Conservation (phyloP, 1,140 invertebrate species). For the Globodera ellingtonae region DNA sequence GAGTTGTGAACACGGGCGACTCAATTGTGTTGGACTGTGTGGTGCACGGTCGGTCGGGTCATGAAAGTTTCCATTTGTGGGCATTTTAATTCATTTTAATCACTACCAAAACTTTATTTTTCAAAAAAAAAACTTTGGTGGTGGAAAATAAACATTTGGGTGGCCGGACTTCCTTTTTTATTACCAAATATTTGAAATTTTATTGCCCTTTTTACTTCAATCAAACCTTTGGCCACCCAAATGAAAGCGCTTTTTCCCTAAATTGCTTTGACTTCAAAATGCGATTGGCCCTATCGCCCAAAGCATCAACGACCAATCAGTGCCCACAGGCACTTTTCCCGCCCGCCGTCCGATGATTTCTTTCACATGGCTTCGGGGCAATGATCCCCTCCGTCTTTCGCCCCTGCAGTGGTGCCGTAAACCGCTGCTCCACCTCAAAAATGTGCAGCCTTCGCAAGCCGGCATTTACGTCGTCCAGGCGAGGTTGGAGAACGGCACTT, state of each 20-base stretch:
- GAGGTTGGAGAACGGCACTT: constrained; percentile 32
- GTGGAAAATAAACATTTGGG: no score
- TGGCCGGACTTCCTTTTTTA: no score
- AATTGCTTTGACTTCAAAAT: not conserved
- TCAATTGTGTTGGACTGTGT: constrained; percentile 64
- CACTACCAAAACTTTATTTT: not conserved
- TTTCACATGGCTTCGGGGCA: constrained; percentile 48
- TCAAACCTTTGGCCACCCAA: not conserved
- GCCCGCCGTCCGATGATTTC: constrained; percentile 15
- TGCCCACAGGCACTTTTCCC: constrained; percentile 26
- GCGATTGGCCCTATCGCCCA: no score
- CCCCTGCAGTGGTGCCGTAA: constrained; percentile 40
- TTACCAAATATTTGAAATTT: not conserved
- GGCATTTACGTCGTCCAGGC: constrained; percentile 43
- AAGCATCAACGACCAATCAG: not conserved
- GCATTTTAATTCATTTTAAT: not conserved
- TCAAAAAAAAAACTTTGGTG: not conserved
- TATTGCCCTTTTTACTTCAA: not conserved
- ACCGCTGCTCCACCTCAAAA: constrained; percentile 37
- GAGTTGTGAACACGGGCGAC: constrained; percentile 62
- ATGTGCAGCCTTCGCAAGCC: constrained; percentile 42
- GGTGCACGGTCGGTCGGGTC: constrained; percentile 53
- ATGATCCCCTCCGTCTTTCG: constrained; percentile 5
- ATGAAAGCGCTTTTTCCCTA: not conserved
- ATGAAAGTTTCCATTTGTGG: not conserved